A percentile compares a stretch with the other conserved stretches of the same genome.
These are phyloP conservation scores for Decapterus maruadsi DNA, from an alignment of 2,797 vertebrate genomes.

Conservation along the genomic window DNA sequence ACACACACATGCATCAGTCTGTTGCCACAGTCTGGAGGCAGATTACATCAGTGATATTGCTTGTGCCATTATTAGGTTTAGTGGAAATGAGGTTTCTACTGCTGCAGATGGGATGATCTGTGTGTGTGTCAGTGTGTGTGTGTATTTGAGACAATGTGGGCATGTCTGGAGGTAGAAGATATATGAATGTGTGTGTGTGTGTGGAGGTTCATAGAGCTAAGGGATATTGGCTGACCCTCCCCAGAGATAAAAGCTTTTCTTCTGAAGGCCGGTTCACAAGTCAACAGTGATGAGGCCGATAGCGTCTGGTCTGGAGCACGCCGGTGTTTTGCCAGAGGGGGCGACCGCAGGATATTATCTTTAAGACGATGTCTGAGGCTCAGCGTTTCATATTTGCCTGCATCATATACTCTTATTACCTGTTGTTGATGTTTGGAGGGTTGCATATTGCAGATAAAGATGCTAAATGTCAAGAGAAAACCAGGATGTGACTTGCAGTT, in stretches of 20 bases:
- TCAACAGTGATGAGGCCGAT: conserved; percentile 57
- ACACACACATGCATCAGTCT: conserved; percentile 15
- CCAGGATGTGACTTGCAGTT: not conserved
- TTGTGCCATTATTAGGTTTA: conserved; percentile 81
- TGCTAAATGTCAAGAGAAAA: not conserved
- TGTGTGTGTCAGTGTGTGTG: conserved; percentile 27
- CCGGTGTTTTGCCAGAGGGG: not conserved
- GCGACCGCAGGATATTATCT: conserved; percentile 22
- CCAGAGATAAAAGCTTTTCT: conserved; percentile 62
- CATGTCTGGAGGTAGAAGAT: conserved; percentile 24
- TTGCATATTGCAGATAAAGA: not conserved
- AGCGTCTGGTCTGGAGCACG: conserved; percentile 18
- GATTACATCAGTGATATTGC: conserved; percentile 83
- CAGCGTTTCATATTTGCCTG: conserved; percentile 17
- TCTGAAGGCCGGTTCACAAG: conserved; percentile 58
- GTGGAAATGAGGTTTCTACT: conserved; percentile 77
- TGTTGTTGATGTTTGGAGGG: not conserved
- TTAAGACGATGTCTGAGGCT: conserved; percentile 10
- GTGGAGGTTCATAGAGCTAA: conserved; percentile 9
- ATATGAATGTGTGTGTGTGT: conserved; percentile 12
- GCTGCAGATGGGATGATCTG: conserved; percentile 51
- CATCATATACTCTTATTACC: not conserved
- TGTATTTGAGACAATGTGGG: conserved; percentile 36
- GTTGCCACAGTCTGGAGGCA: conserved; percentile 56
- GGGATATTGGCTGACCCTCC: conserved; percentile 64